Percentiles rank a stretch among this genome's conserved stretches.
phyloP scores from a whole-genome alignment of 2,888 invertebrate genomes.

The Hyppa rectilinea region DNA sequence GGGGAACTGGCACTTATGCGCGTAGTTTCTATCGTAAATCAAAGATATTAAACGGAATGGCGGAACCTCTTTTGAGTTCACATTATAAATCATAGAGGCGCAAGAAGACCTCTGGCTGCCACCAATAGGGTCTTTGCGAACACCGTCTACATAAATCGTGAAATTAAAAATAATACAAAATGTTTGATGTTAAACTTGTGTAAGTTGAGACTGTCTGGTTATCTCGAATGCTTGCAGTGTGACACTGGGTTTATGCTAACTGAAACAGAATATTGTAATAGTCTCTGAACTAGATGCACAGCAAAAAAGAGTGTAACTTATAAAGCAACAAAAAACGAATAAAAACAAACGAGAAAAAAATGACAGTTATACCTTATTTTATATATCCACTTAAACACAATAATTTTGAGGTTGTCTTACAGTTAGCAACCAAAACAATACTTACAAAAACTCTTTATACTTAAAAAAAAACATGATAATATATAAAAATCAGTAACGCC shows the following conservation, averaged over 20 bases:
- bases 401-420: background rate
- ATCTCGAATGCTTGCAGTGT: conserved; percentile 21
- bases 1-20: conserved; percentile 87
- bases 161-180: conserved; percentile 76
- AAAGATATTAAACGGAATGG: conserved; percentile 90
- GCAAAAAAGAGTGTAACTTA: background rate
- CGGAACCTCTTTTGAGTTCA: conserved; percentile 90
- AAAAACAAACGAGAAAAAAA: background rate
- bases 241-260: conserved; percentile 11
- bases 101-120: conserved; percentile 85
- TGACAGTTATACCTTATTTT: background rate
- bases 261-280: background rate
- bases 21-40: conserved; percentile 90
- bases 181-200: conserved; percentile 63
- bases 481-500: conserved; percentile 39
- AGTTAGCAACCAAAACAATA: conserved; percentile 15
- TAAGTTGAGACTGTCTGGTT: conserved; percentile 47
- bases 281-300: too few species aligned
- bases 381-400: background rate
- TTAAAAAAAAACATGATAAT: conserved; percentile 25
- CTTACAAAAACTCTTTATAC: conserved; percentile 8
- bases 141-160: conserved; percentile 83
- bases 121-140: conserved; percentile 86
- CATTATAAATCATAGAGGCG: conserved; percentile 89
- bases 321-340: background rate